Base-by-base conservation (phyloP, 2,113 vertebrate genomes). In the Petrocephalus microphthalmus region DNA sequence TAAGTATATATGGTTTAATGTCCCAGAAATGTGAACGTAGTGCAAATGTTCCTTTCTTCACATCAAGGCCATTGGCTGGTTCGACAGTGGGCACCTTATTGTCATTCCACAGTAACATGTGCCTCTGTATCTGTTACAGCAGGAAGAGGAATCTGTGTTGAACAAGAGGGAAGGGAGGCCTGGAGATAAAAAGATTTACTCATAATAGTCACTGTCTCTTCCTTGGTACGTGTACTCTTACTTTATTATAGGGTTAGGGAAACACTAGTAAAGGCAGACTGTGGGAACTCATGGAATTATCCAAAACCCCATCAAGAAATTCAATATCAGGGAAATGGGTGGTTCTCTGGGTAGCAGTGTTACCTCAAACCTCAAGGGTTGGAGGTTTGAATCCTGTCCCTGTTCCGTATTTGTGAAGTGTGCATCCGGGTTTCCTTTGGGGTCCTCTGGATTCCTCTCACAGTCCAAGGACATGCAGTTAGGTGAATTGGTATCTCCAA, bases 171-270 rank as follows among this genome's bases (percentile, higher is more conserved):
- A 97, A 92, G 93, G 95, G 89, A 94, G 96, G 91, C 96, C 95
- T 0, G 95, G 95, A 90, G 97, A 97, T 93, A 97, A 96, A 94
- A 99, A 97, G 92, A 95, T 94, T 94, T 97, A 97, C 86, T 98
- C 97, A 0, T 98, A 97, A 97, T 95, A 92, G 89, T 42, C 86
- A 91, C 0, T 88, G 91, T 90, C 87, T 91, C 89, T 71, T 84
- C 88, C 84, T 89, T 91, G 95, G 94, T 95, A 89, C 81, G 49
- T 91, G 29, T 57, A 37, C 45, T 17, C 10, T 29, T 53, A 19
- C 81, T 49, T 11, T 49, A 29, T 15, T 25, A 22, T n/a, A 25
- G 19, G 47, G n/a, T 10, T 67, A 52, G 17, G 45, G 22, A n/a
- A 49, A 11, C 42, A 25, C 22, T 5, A 22, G 22, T 51, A 51